A percentile compares a stretch with the other conserved stretches of the same genome.
Evolutionary conservation across 2,113 vertebrate species (phyloP).

Genomic region (Ploceus nigricollis): DNA sequence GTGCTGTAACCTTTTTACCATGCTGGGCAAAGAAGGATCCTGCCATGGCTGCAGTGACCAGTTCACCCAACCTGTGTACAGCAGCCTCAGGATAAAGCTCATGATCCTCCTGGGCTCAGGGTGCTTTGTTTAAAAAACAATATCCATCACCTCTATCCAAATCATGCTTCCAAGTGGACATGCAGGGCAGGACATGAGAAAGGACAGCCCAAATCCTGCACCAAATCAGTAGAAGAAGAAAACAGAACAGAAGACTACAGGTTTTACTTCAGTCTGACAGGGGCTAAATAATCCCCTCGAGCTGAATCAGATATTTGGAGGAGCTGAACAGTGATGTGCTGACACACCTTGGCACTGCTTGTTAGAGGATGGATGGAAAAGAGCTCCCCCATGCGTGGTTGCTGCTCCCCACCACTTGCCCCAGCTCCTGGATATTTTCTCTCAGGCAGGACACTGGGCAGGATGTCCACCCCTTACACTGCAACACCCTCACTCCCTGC

Average conservation of each 20-base stretch:
- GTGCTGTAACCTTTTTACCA: neutral
- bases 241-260: neutral
- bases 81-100: neutral
- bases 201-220: neutral
- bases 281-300: neutral
- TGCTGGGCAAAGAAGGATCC: neutral
- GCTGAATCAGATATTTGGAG: neutral
- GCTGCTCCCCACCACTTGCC: neutral
- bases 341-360: neutral
- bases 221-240: neutral
- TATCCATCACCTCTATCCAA: neutral
- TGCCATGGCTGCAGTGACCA: neutral
- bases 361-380: neutral
- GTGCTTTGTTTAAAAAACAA: neutral
- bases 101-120: too few relatives aligned
- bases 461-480: neutral
- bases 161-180: neutral
- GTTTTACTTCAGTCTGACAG: neutral
- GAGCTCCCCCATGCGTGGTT: neutral
- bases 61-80: rapidly evolving
- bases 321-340: neutral
- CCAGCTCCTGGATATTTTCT: neutral
- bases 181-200: neutral
- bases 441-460: neutral
- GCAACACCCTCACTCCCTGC: neutral